phyloP scores from a whole-genome alignment of 2,888 invertebrate species.

The Chymomyza caudatula region DNA sequence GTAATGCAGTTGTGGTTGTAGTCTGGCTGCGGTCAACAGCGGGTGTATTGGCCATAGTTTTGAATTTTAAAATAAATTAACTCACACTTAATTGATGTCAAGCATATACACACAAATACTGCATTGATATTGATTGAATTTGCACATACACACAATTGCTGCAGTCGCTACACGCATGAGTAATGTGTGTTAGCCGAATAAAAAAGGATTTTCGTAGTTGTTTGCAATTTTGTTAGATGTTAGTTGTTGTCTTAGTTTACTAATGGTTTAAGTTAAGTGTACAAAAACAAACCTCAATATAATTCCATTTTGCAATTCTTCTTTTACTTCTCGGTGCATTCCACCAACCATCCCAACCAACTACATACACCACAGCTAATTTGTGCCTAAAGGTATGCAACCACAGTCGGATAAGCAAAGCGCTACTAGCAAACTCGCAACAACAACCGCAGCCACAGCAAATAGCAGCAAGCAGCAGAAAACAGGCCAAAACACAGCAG shows the following conservation, averaged over 20 bases:
- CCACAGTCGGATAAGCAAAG: constrained; percentile 77
- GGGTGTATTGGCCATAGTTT: constrained; percentile 19
- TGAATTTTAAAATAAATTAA: constrained; percentile 39
- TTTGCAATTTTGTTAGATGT: background rate
- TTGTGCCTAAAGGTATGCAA: constrained; percentile 78
- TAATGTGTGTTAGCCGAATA: background rate
- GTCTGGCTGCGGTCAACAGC: background rate
- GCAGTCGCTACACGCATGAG: background rate
- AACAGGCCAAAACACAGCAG: constrained; percentile 38
- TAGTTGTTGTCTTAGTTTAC: background rate
- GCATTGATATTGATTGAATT: constrained; percentile 14
- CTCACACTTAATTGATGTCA: constrained; percentile 34
- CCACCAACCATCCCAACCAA: constrained; percentile 33
- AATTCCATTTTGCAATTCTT: constrained; percentile 23
- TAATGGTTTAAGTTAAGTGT: background rate
- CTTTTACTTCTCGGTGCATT: constrained; percentile 51
- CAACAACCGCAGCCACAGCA: constrained; percentile 45
- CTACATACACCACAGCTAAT: constrained; percentile 59
- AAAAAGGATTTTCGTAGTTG: background rate
- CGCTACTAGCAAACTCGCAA: constrained; percentile 74
- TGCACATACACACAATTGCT: background rate
- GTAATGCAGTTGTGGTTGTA: background rate
- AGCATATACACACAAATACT: constrained; percentile 17
- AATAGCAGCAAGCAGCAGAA: constrained; percentile 42
- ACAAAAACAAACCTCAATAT: constrained; percentile 6